Evolutionary conservation across 2,113 vertebrate genomes (phyloP), one percentile per base, ranked within the genome.

Genomic region (Suncus etruscus): DNA sequence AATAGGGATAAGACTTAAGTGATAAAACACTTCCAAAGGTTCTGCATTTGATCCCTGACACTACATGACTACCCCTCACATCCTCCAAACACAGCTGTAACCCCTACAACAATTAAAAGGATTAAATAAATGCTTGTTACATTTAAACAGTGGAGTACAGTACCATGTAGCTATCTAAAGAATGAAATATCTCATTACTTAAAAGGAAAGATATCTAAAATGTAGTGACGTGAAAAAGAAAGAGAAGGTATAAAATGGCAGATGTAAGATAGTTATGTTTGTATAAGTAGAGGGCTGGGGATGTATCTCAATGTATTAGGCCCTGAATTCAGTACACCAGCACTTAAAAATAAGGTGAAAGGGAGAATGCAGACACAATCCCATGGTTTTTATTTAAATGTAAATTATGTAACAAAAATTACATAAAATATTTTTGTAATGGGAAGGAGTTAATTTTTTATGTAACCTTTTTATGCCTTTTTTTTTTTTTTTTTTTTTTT

Each of bases 191-290:
- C 45, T 91, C 63, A 84, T 90, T 87, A 68, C 29, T 69, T 11
- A 94, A 86, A 90, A 83, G 79, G 32, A 94, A 93, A 86, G 31
- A 51, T 89, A 79, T 10, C 77, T 58, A 92, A 93, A 75, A 72
- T 79, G 61, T 74, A 32, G 68, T 91, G 39, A 54, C 79, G 58
- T 61, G 14, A 61, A 61, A 54, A 54, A 20, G 15, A 61, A 20
- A 61, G 58, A 22, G 16, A 18, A 76, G 85, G 79, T 86, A 4
- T 47, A 69, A n/a, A 91, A 74, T 16, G 50, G 11, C 81, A 27
- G 76, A 25, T 73, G 24, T 91, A 87, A 73, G 73, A 82, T 77
- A 87, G 16, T 39, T 39, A 5, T 39, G 74, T 92, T 84, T 91
- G 24, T 91, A 91, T 91, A 83, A 92, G 89, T 82, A 89, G 74